These are phyloP conservation scores for Drosophila mettleri DNA, from an alignment of 2,888 invertebrate species.

Conservation along the genomic window DNA sequence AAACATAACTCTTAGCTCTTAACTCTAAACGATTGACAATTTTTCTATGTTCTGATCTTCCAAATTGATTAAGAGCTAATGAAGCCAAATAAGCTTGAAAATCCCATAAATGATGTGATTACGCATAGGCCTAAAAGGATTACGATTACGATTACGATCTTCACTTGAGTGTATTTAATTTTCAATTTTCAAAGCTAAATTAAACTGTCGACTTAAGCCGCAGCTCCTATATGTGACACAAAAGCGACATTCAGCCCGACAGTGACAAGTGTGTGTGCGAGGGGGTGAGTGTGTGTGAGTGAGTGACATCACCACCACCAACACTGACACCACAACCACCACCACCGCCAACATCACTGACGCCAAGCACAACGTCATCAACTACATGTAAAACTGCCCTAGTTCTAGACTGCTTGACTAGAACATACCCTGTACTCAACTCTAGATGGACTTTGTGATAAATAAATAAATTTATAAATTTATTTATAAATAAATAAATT, in stretches of 20 bases:
- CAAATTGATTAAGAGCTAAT: slow-evolving; percentile 76
- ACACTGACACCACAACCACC: slow-evolving; percentile 32
- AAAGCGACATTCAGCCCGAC: slow-evolving; percentile 75
- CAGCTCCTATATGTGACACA: slow-evolving; percentile 20
- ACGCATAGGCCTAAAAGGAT: slow-evolving; percentile 40
- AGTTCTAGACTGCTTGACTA: neutral
- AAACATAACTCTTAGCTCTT: slow-evolving; percentile 58
- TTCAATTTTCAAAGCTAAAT: slow-evolving; percentile 67
- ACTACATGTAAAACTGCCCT: neutral
- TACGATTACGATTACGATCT: slow-evolving; percentile 67
- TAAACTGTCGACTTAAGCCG: slow-evolving; percentile 78
- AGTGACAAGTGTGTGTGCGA: slow-evolving; percentile 69
- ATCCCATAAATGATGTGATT: slow-evolving; percentile 76
- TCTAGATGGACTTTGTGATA: too few species aligned
- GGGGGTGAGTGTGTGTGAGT: slow-evolving; percentile 11
- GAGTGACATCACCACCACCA: slow-evolving; percentile 24
- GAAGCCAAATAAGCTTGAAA: slow-evolving; percentile 77
- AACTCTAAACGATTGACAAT: slow-evolving; percentile 51
- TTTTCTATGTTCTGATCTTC: slow-evolving; percentile 37
- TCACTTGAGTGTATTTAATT: slow-evolving; percentile 48
- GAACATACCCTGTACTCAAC: slow-evolving; percentile 2
- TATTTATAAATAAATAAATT: too few species aligned
- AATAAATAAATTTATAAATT: too few species aligned
- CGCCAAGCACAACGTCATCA: slow-evolving; percentile 2
- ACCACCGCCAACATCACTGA: slow-evolving; percentile 26